A percentile compares a stretch with the other conserved stretches of the same genome.
phyloP scores from a whole-genome alignment of 2,113 vertebrate species.

The Micronycteris hirsuta region DNA sequence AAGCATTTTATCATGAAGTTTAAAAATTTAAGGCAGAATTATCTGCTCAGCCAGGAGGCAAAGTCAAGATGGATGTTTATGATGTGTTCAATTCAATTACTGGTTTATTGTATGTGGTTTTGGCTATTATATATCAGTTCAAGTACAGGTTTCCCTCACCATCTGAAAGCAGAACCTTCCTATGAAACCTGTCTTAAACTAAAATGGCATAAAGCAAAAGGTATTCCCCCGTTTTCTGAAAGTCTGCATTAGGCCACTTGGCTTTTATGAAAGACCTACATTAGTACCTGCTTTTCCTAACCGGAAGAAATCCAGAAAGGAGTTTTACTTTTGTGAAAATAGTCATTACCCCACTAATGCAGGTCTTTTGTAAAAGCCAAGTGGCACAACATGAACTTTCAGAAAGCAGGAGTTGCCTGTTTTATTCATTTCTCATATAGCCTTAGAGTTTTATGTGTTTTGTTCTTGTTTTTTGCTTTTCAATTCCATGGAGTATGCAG shows the following conservation, averaged over 20 bases:
- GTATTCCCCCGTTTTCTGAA: background rate
- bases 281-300: background rate
- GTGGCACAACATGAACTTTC: background rate
- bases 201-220: background rate
- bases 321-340: background rate
- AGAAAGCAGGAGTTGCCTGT: background rate
- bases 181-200: background rate
- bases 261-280: background rate
- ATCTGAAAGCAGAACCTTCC: background rate
- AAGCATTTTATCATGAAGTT: slow-evolving; percentile 44
- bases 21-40: slow-evolving; percentile 38
- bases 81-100: slow-evolving; percentile 46
- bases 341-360: background rate
- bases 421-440: background rate
- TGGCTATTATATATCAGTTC: slow-evolving; percentile 51
- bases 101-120: slow-evolving; percentile 26
- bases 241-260: background rate
- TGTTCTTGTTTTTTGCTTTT: background rate
- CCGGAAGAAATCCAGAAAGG: background rate
- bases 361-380: background rate
- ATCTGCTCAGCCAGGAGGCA: background rate
- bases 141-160: background rate
- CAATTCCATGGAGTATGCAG: background rate
- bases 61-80: slow-evolving; percentile 44
- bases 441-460: background rate